Base-by-base conservation (phyloP, 2,797 vertebrate genomes). In the Dryobates pubescens region DNA sequence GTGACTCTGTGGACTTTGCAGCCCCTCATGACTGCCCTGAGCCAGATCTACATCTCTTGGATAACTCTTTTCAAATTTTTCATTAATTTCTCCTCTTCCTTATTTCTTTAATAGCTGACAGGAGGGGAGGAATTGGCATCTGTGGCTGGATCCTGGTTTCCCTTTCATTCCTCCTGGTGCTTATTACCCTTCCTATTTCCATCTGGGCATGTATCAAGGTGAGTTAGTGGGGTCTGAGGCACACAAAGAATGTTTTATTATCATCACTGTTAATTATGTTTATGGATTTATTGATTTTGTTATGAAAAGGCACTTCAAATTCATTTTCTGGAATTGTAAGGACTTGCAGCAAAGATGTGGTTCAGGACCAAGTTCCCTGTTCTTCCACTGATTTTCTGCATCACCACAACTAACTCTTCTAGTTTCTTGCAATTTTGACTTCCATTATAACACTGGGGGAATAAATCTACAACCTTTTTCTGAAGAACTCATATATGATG, bases 121-220 rank as follows among this genome's bases (percentile, higher is more conserved):
- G 30, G 56, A 64, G 47, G 3, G 94, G 95, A 4, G 89, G 87
- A 86, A 94, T 98, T 69, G 98, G 98, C 41, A 97, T 96, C 20
- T 88, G 98, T 20, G 98, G 98, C 30, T 99, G 98, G 98, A 30
- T 98, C 54, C 90, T 99, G 9, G 95, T 98, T 89, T 96, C 94
- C 7, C 9, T 99, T 13, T 98, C 98, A 14, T 96, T 97, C 30
- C 4, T 99, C 12, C 95, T 99, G n/a, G 91, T 97, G 27, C 1
- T 97, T 23, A 6, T 97, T 10, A 97, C 98, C 8, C 98, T 98
- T 86, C 98, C 98, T 5, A 0, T 99, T 91, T 98, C 98, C 54
- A 95, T 99, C 94, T 99, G 98, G 97, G 96, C 98, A 61, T 98
- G 98, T 92, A 51, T 99, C 36, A 99, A 99, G 98, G 99, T 99